Evolutionary conservation across 2,888 invertebrate species (phyloP).

Genomic region (Agrotis clavis): DNA sequence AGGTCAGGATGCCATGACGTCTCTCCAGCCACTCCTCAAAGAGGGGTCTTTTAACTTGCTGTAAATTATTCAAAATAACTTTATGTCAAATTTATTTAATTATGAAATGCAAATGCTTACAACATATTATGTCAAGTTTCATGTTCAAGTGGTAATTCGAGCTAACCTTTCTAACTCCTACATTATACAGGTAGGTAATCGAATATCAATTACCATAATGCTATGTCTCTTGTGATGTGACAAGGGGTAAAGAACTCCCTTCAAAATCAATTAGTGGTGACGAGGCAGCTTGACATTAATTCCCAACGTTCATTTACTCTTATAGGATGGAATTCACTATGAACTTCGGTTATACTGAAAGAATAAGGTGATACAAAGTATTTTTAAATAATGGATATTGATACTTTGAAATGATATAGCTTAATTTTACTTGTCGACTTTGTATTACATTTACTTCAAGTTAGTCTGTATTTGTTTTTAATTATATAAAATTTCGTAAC

Average conservation of each 20-base stretch:
- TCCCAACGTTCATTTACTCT: constrained; percentile 4
- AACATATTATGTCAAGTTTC: background rate
- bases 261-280: constrained; percentile 36
- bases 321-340: constrained; percentile 4
- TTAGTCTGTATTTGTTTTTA: too few species aligned
- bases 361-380: background rate
- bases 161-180: background rate
- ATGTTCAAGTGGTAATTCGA: constrained; percentile 7
- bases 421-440: too few species aligned
- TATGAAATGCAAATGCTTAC: too few species aligned
- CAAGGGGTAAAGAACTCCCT: constrained; percentile 4
- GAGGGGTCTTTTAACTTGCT: too few species aligned
- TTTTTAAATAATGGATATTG: background rate
- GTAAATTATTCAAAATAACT: too few species aligned
- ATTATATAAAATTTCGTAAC: too few species aligned
- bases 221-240: constrained; percentile 9
- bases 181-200: background rate
- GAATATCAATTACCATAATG: constrained; percentile 33
- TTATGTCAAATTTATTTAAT: too few species aligned
- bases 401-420: too few species aligned
- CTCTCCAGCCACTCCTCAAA: too few species aligned
- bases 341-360: background rate
- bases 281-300: constrained; percentile 5
- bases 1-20: too few species aligned
- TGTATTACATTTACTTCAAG: too few species aligned